These are phyloP conservation scores for Cathartes aura DNA, from an alignment of 2,113 vertebrate species.

Conservation along the genomic window DNA sequence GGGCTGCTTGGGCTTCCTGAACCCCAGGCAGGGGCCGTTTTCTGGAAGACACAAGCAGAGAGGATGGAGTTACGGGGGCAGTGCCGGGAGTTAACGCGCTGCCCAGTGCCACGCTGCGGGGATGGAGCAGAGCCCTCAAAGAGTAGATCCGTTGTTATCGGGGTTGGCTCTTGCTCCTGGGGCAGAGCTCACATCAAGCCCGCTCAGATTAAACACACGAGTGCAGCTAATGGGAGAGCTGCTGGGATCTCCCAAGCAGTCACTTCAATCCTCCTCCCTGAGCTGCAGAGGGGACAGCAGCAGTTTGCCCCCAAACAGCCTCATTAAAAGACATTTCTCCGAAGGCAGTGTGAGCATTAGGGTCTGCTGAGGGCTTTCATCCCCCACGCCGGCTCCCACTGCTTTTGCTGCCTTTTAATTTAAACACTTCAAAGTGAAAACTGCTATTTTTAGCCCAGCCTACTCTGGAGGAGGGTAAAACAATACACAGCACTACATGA, in stretches of 20 bases:
- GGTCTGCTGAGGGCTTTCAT: neutral
- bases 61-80: neutral
- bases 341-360: neutral
- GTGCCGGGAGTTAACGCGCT: neutral
- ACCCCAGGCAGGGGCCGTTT: constrained; percentile 93
- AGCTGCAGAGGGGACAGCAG: neutral
- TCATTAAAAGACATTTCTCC: neutral
- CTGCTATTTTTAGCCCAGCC: neutral
- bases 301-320: neutral
- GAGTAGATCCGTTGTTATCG: neutral
- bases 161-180: neutral
- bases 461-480: neutral
- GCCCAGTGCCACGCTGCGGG: fast-evolving
- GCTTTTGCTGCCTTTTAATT: neutral
- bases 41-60: constrained; percentile 74
- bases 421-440: neutral
- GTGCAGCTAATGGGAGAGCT: neutral
- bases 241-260: neutral
- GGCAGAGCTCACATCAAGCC: neutral
- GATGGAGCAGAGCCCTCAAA: neutral
- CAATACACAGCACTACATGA: fast-evolving
- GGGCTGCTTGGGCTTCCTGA: constrained; percentile 91
- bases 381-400: neutral
- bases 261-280: neutral
- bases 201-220: neutral